phyloP scores from a whole-genome alignment of 2,113 vertebrate species.

The Carettochelys insculpta region DNA sequence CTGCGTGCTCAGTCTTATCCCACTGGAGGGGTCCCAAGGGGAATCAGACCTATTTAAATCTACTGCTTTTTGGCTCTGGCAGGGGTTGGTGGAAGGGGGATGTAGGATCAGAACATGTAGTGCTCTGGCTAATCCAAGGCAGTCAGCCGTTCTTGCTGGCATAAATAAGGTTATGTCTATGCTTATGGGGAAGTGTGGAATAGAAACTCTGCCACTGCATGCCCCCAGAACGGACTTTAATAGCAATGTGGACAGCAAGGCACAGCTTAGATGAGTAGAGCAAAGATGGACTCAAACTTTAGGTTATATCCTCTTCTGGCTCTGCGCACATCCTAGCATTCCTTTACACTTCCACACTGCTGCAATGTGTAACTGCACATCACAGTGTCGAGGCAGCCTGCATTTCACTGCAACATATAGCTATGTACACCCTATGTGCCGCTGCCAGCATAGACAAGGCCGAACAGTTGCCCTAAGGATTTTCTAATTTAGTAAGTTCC shows the following conservation, averaged over 20 bases:
- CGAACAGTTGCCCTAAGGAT: neutral
- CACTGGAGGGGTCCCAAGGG: neutral
- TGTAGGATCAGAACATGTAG: neutral
- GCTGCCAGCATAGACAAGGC: neutral
- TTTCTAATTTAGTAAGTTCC: neutral
- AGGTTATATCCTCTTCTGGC: neutral
- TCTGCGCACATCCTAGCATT: neutral
- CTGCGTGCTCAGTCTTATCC: neutral
- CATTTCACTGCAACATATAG: neutral
- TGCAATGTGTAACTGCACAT: neutral
- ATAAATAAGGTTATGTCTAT: neutral
- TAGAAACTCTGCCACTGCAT: neutral
- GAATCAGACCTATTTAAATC: neutral
- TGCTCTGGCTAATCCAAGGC: neutral
- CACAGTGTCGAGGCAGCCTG: neutral
- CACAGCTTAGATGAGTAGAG: neutral
- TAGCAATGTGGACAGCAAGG: neutral
- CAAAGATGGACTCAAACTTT: neutral
- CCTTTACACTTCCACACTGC: neutral
- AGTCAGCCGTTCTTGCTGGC: neutral
- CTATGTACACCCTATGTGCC: neutral
- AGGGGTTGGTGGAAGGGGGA: accelerated
- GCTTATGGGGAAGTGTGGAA: neutral
- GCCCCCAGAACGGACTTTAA: neutral
- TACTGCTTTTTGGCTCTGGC: neutral